A percentile compares a stretch with the other conserved stretches of the same genome.
phyloP scores from a whole-genome alignment of 2,888 invertebrate genomes.

The Leptopilina syphax region DNA sequence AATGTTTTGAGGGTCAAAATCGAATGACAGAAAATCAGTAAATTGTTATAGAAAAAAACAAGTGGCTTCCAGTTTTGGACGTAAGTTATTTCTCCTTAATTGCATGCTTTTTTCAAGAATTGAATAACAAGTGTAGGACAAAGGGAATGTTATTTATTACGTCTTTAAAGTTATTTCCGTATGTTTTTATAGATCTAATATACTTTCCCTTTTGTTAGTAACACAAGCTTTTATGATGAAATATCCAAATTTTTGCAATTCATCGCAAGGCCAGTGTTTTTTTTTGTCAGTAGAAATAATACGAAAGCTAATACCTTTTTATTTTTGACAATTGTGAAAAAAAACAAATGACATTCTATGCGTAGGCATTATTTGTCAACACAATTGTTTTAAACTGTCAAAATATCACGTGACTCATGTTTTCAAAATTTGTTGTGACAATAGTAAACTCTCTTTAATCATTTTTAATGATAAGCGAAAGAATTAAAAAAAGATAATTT shows the following conservation, averaged over 20 bases:
- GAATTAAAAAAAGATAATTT: background rate
- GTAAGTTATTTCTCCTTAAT: background rate
- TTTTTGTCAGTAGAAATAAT: background rate
- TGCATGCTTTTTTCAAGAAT: background rate
- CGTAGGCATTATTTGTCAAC: background rate
- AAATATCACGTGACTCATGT: conserved; percentile 49
- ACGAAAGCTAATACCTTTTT: too few species aligned
- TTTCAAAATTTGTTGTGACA: conserved; percentile 7
- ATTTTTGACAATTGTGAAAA: background rate
- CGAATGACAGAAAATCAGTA: background rate
- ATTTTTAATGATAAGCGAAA: background rate
- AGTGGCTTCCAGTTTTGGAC: background rate
- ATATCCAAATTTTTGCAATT: conserved; percentile 34
- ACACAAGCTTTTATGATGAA: conserved; percentile 32
- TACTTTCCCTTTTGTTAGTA: conserved; percentile 49
- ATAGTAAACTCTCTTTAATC: background rate
- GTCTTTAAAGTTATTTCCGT: conserved; percentile 8
- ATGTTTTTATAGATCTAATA: conserved; percentile 46
- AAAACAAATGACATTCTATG: background rate
- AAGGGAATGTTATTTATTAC: background rate
- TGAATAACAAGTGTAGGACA: background rate
- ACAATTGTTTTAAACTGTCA: conserved; percentile 46
- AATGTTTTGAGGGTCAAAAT: conserved; percentile 14
- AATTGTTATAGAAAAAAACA: background rate
- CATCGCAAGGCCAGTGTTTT: conserved; percentile 16